These are phyloP conservation scores for Eupristina koningsbergeri DNA, from an alignment of 1,140 invertebrate species.

Conservation along the genomic window DNA sequence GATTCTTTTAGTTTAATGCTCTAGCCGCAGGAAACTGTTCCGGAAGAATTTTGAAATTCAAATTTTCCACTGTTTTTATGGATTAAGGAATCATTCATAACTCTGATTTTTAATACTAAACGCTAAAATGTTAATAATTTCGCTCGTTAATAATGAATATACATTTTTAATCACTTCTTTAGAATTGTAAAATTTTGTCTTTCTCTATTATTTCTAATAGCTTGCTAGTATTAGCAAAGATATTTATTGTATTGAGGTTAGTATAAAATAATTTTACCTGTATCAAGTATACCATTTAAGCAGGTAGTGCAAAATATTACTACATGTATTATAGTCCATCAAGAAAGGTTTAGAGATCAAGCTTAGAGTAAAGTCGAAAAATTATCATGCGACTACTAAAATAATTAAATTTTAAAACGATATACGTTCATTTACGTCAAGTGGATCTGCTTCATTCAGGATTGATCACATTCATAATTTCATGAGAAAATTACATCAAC, in stretches of 20 bases:
- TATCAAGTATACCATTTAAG: too few relatives aligned
- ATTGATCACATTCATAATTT: not conserved
- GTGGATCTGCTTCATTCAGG: constrained; percentile 12
- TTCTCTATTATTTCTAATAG: too few relatives aligned
- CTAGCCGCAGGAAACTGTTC: not conserved
- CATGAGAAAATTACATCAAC: constrained; percentile 38
- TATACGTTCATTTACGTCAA: not conserved
- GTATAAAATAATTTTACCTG: too few relatives aligned
- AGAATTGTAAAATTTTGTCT: too few relatives aligned
- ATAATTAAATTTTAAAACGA: constrained; percentile 5
- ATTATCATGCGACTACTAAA: not conserved
- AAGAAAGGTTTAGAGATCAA: not conserved
- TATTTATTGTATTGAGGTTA: too few relatives aligned
- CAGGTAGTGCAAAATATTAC: too few relatives aligned
- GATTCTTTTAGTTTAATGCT: not conserved
- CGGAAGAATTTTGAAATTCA: not conserved
- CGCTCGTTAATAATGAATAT: too few relatives aligned
- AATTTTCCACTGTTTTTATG: not conserved
- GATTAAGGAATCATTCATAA: not conserved
- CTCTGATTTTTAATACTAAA: not conserved
- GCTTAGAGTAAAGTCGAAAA: not conserved
- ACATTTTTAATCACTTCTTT: too few relatives aligned
- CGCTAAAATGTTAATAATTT: too few relatives aligned
- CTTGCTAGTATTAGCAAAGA: too few relatives aligned
- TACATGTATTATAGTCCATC: too few relatives aligned